Evolutionary conservation across 1,140 invertebrate genomes (phyloP).

Genomic region (Drosophila fuyamai): DNA sequence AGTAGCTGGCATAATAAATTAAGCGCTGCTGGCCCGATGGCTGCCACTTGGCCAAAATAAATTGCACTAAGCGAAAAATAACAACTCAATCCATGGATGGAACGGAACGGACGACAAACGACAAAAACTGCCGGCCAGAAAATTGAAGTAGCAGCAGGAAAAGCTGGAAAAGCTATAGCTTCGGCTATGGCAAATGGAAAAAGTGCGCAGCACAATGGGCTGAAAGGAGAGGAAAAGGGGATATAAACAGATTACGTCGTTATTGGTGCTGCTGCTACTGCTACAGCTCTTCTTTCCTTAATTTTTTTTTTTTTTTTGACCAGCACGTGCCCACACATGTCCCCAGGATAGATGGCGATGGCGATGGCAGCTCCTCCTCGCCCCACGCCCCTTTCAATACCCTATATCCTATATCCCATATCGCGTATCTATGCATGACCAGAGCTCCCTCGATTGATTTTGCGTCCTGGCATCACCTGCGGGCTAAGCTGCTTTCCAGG

Average conservation of each 20-base stretch:
- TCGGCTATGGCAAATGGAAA: slow-evolving; percentile 67
- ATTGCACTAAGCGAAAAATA: slow-evolving; percentile 83
- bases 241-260: slow-evolving; percentile 83
- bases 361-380: slow-evolving; percentile 36
- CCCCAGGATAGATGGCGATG: slow-evolving; percentile 59
- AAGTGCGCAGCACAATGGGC: slow-evolving; percentile 76
- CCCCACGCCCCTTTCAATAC: neutral
- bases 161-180: slow-evolving; percentile 27
- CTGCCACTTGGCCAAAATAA: slow-evolving; percentile 83
- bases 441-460: slow-evolving; percentile 77
- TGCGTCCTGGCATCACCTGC: slow-evolving; percentile 74
- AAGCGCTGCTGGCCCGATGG: slow-evolving; percentile 76
- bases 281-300: slow-evolving; percentile 6
- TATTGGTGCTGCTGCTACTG: slow-evolving; percentile 67
- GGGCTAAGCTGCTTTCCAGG: slow-evolving; percentile 73
- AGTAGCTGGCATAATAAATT: slow-evolving; percentile 77
- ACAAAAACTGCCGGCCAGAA: slow-evolving; percentile 81
- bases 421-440: slow-evolving; percentile 65
- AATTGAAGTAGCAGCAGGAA: slow-evolving; percentile 72
- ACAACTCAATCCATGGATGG: slow-evolving; percentile 74
- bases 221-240: slow-evolving; percentile 69
- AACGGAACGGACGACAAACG: slow-evolving; percentile 58
- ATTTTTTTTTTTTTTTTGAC: slow-evolving; percentile 42
- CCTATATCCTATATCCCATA: slow-evolving; percentile 32
- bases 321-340: slow-evolving; percentile 78